A percentile compares a stretch with the other conserved stretches of the same genome.
These are phyloP conservation scores for Rhogogaster chlorosoma DNA, from an alignment of 2,888 invertebrate genomes.

Conservation along the genomic window DNA sequence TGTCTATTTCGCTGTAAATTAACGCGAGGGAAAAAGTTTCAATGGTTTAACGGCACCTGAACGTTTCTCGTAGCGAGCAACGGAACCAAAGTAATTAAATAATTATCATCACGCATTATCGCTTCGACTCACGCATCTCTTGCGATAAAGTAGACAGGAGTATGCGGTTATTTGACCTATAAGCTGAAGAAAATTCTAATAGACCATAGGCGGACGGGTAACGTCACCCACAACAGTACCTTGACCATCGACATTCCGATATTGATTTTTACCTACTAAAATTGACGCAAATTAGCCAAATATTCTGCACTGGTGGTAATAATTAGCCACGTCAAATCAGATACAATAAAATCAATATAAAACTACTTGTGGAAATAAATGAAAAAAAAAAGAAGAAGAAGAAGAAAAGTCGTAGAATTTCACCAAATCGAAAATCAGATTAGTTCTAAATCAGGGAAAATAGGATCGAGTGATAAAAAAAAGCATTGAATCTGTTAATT, in stretches of 20 bases:
- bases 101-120: constrained; percentile 36
- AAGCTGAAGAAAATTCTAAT: neutral
- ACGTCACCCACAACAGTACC: neutral
- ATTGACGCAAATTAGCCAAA: neutral
- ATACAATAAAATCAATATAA: too few species aligned
- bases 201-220: neutral
- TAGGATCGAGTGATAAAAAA: too few species aligned
- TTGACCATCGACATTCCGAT: neutral
- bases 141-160: neutral
- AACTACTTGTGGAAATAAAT: too few species aligned
- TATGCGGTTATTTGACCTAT: neutral
- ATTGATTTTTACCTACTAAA: neutral
- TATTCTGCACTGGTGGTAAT: too few species aligned
- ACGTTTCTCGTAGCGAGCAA: constrained; percentile 6
- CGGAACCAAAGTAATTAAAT: constrained; percentile 34
- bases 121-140: constrained; percentile 21
- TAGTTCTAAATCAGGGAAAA: too few species aligned
- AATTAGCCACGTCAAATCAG: too few species aligned
- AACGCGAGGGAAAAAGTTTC: constrained; percentile 1
- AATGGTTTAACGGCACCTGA: constrained; percentile 5
- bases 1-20: neutral
- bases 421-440: too few species aligned
- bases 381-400: too few species aligned
- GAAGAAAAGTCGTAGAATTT: too few species aligned
- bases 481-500: too few species aligned